These are phyloP conservation scores for Neodiprion fabricii DNA, from an alignment of 1,140 invertebrate species.

Conservation along the genomic window DNA sequence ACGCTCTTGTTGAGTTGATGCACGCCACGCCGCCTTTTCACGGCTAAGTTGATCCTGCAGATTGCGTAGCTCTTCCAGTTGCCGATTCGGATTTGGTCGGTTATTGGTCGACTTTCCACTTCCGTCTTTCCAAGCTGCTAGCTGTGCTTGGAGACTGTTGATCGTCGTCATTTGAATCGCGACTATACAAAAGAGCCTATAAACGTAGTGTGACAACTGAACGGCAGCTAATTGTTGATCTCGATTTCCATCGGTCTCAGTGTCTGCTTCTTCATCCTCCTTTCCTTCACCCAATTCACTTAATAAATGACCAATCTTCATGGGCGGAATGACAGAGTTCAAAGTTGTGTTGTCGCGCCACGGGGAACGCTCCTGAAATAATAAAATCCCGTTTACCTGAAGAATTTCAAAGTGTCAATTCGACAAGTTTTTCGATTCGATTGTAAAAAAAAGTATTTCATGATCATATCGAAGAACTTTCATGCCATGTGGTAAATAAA, in stretches of 20 bases:
- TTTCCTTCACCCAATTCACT: constrained; percentile 39
- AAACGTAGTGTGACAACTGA: constrained; percentile 80
- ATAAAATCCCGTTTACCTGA: background rate
- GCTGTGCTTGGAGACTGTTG: constrained; percentile 74
- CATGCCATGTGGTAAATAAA: too few relatives aligned
- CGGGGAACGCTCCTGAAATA: constrained; percentile 59
- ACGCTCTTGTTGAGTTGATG: constrained; percentile 67
- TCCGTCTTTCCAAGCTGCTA: constrained; percentile 62
- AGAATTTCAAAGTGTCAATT: constrained; percentile 11
- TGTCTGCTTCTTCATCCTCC: constrained; percentile 34
- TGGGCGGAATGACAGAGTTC: constrained; percentile 34
- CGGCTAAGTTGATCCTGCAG: constrained; percentile 79
- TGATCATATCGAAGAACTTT: too few relatives aligned
- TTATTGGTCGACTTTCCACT: constrained; percentile 66
- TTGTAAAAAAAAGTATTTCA: background rate
- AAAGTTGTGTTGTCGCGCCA: constrained; percentile 57
- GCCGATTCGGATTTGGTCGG: constrained; percentile 63
- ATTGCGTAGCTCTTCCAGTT: constrained; percentile 76
- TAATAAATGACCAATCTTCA: constrained; percentile 32
- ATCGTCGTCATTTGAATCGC: constrained; percentile 87
- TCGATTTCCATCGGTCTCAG: constrained; percentile 44
- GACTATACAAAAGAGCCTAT: constrained; percentile 82
- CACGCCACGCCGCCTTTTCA: constrained; percentile 80
- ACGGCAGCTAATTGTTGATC: constrained; percentile 77
- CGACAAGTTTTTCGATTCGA: constrained; percentile 15